Percentiles rank a stretch among this genome's conserved stretches.
Conservation (phyloP, 2,797 vertebrate species). For the Salmo trutta region DNA sequence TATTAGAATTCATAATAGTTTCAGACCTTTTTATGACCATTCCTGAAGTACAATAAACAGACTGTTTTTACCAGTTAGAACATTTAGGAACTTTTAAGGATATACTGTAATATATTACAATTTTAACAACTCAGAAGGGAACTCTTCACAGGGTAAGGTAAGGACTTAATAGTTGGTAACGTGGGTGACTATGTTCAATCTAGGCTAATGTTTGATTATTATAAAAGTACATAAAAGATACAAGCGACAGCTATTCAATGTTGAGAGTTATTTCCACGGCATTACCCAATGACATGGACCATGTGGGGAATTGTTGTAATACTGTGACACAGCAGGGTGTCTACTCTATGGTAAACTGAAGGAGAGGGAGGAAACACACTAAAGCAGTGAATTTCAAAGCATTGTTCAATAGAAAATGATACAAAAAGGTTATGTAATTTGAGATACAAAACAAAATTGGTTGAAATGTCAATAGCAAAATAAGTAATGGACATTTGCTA, state of each 20-base stretch:
- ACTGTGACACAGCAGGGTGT: conserved; percentile 51
- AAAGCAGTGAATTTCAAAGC: conserved; percentile 68
- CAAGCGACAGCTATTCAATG: not conserved
- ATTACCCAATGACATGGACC: not conserved
- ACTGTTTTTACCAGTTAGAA: too few relatives aligned
- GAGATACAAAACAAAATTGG: not conserved
- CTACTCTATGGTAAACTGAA: conserved; percentile 30
- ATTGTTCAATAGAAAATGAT: conserved; percentile 8
- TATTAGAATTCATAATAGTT: not conserved
- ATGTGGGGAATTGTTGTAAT: not conserved
- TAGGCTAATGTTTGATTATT: not conserved
- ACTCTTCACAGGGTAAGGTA: too few relatives aligned
- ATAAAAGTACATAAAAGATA: not conserved
- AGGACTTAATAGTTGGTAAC: too few relatives aligned
- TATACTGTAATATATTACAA: too few relatives aligned
- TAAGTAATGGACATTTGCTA: conserved; percentile 8
- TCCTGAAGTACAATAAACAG: too few relatives aligned
- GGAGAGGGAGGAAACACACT: conserved; percentile 54
- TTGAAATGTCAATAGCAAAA: not conserved
- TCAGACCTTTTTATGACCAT: not conserved
- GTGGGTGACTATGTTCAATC: not conserved
- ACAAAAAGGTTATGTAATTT: not conserved
- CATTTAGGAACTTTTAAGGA: too few relatives aligned
- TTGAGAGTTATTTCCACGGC: not conserved
- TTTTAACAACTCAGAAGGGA: too few relatives aligned